Base-by-base conservation (phyloP, 2,797 vertebrate species). In the Menidia menidia region DNA sequence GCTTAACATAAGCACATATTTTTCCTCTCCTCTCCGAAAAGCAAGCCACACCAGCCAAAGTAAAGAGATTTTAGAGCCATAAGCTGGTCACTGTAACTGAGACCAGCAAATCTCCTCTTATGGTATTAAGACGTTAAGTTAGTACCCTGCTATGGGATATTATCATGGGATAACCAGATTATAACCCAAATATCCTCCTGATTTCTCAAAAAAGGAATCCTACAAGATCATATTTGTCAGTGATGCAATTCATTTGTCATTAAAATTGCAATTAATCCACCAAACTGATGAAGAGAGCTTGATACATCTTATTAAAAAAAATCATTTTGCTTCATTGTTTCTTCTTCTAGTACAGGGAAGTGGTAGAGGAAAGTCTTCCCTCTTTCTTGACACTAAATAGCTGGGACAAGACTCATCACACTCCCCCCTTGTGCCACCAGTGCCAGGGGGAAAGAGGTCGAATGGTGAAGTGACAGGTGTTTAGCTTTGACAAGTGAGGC, bases 81-180 rank as follows among this genome's bases (percentile, higher is more conserved):
- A 80, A 78, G 64, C 82, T 59, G 81, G 88, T 77, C 87, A 87
- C 74, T 83, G 82, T 87, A 88, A 84, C 77, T 53, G 54, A 87
- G 86, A 81, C 2, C 55, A 78, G 80, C 19, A 88, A 90, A 90
- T 90, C 83, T 86, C 84, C 64, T 85, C 82, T 88, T 86, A 88
- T 73, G 78, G 86, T 69, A 88, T 89, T 89, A 90, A 83, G 84
- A 87, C 64, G 58, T 69, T 78, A 85, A 86, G 77, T 77, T 81
- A 73, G 81, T 69, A 79, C 78, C 83, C 78, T 75, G 68, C 80
- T 86, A 70, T 35, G 47, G 77, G 81, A 86, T 73, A 81, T 82
- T 89, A 88, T 89, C 64, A 75, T 64, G 52, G 59, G 70, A 81
- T 91, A 87, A 86, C 78, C 58, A 83, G 89, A 91, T 89, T 87